These are phyloP conservation scores for Phyllopteryx taeniolatus DNA, from an alignment of 2,113 vertebrate species.

Conservation along the genomic window DNA sequence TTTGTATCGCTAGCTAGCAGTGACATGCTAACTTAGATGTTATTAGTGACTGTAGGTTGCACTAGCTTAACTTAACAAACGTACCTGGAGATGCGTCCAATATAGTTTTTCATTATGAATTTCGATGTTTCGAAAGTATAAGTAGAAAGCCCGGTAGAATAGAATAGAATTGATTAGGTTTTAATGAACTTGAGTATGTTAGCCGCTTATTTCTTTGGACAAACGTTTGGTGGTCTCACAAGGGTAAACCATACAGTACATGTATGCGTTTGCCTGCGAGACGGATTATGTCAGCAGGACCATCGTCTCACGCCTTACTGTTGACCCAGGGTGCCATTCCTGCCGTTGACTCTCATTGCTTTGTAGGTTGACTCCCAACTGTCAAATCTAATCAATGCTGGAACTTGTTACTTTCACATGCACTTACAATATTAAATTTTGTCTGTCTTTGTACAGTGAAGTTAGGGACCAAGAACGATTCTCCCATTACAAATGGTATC, in stretches of 20 bases:
- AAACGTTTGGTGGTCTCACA: too few relatives aligned
- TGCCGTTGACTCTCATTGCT: not conserved
- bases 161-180: not conserved
- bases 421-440: not conserved
- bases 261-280: not conserved
- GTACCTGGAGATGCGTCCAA: not conserved
- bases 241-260: not conserved
- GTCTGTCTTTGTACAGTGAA: too few relatives aligned
- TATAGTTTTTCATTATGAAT: not conserved
- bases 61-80: not conserved
- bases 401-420: not conserved
- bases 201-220: not conserved
- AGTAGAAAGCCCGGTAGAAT: not conserved
- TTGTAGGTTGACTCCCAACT: not conserved
- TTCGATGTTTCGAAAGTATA: not conserved
- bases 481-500: too few relatives aligned
- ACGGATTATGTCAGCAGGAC: not conserved
- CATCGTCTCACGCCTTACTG: not conserved
- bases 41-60: not conserved
- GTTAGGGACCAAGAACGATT: too few relatives aligned
- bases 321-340: not conserved
- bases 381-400: not conserved
- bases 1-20: not conserved
- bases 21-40: not conserved
- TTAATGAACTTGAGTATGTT: not conserved